These are phyloP conservation scores for Drosophila prolongata DNA, from an alignment of 2,888 invertebrate genomes.

Conservation along the genomic window DNA sequence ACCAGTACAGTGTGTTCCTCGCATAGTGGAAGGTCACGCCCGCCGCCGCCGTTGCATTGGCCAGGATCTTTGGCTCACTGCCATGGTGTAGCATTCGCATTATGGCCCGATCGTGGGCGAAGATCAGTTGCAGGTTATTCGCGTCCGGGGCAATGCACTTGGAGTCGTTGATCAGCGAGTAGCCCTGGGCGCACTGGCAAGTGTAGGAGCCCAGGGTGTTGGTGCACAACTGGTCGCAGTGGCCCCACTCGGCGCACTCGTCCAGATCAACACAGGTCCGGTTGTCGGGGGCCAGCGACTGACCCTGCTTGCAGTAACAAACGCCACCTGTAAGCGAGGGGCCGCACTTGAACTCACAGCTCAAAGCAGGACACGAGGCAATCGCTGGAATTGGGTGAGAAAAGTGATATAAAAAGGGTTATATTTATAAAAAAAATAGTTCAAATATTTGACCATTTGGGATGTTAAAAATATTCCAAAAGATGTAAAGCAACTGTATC, in stretches of 20 bases:
- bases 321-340: constrained; percentile 95
- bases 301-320: constrained; percentile 95
- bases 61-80: constrained; percentile 87
- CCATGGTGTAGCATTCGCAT: constrained; percentile 90
- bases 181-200: constrained; percentile 93
- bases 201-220: constrained; percentile 94
- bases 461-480: too few relatives aligned
- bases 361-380: constrained; percentile 91
- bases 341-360: constrained; percentile 96
- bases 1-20: constrained; percentile 93
- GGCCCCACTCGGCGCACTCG: constrained; percentile 96
- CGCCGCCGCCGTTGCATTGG: constrained; percentile 93
- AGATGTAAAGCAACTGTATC: too few relatives aligned
- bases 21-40: constrained; percentile 94
- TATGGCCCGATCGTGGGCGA: constrained; percentile 90
- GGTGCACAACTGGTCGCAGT: constrained; percentile 96
- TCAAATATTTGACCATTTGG: too few relatives aligned
- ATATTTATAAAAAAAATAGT: too few relatives aligned
- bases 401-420: neutral
- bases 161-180: constrained; percentile 87
- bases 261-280: constrained; percentile 95
- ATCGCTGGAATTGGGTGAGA: constrained; percentile 86
- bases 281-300: constrained; percentile 92
- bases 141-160: constrained; percentile 88
- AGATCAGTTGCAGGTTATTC: constrained; percentile 87